Base-by-base conservation (phyloP, 2,888 invertebrate species). In the Halocaridina rubra region DNA sequence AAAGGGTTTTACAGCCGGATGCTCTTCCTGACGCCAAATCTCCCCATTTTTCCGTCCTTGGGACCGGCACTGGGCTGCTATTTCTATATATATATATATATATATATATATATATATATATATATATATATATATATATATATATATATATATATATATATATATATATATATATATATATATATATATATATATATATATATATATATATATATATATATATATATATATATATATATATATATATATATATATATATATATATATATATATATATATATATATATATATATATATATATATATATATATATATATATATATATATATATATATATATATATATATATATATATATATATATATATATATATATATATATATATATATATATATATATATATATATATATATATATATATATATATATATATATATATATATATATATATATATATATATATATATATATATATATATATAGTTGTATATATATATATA, bases 361-460 rank as follows among this genome's bases (percentile, higher is more conserved):
- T 69, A 2, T 69, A 69, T 69, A 2, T 69, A 69, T 69, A 2
- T 3, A 69, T 69, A 69, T 3, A 69, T 3, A 69, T 3, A 30
- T 2, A 69, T 29, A 69, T 29, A 69, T 29, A 29, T 29, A 69
- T 29, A 69, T 29, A 69, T 29, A 69, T 29, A 69, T 27, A 69
- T 29, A 69, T 2, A 69, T 1, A 69, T 29, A 69, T 29, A 30
- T 2, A 69, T 2, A 69, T 2, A 69, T 2, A 69, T 2, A 69
- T 69, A 69, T 69, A 69, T 30, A 2, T 69, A 69, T 69, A 69
- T 69, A 30, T 69, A 27, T 69, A 69, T 69, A 69, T 69, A 69
- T 30, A 69, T 69, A 69, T 69, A 69, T 2, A 69, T 61, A 61
- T 61, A 61, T 61, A 61, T 61, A 61, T 61, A 61, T 61, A 61